These are phyloP conservation scores for Synanthedon tipuliformis DNA, from an alignment of 2,888 invertebrate species.

Conservation along the genomic window DNA sequence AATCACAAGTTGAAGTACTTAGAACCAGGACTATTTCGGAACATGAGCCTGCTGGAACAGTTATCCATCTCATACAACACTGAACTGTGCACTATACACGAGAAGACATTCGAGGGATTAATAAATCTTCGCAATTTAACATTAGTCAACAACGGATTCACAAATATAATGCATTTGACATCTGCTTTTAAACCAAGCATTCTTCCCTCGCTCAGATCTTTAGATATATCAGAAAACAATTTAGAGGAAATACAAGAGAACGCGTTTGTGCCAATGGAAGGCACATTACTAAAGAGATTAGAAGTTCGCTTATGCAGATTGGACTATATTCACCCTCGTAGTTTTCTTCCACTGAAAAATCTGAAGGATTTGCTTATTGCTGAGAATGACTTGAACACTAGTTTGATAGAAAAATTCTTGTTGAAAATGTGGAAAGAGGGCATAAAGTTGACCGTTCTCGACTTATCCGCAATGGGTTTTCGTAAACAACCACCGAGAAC, in stretches of 20 bases:
- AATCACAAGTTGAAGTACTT: conserved; percentile 62
- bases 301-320: conserved; percentile 65
- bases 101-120: conserved; percentile 62
- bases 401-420: conserved; percentile 50
- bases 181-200: conserved; percentile 43
- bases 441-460: conserved; percentile 55
- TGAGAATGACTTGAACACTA: conserved; percentile 62
- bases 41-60: conserved; percentile 54
- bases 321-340: conserved; percentile 61
- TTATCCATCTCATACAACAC: conserved; percentile 70
- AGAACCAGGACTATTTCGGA: conserved; percentile 57
- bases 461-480: conserved; percentile 66
- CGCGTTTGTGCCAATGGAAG: conserved; percentile 57
- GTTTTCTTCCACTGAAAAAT: conserved; percentile 53
- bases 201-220: conserved; percentile 51
- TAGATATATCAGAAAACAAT: conserved; percentile 67
- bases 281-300: conserved; percentile 48
- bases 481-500: conserved; percentile 55
- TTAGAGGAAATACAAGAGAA: conserved; percentile 48
- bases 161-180: conserved; percentile 46
- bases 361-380: conserved; percentile 58
- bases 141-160: conserved; percentile 69
- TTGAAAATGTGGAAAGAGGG: conserved; percentile 28
- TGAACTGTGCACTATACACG: conserved; percentile 46
- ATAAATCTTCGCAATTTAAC: conserved; percentile 55